Evolutionary conservation across 2,113 vertebrate genomes (phyloP), one percentile per base, ranked within the genome.

Genomic region (Misgurnus mizolepis): DNA sequence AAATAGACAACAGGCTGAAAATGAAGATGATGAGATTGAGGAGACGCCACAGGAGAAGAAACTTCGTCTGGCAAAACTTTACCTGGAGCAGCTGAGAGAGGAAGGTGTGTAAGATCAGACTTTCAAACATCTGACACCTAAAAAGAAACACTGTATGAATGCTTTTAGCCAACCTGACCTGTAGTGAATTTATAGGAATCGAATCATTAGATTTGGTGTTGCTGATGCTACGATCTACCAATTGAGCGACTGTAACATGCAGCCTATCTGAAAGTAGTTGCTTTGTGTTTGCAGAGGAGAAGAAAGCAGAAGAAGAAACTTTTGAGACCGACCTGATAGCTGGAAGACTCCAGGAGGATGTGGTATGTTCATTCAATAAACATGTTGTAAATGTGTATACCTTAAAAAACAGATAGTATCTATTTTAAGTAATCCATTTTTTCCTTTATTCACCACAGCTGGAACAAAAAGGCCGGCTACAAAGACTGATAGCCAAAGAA

Each of bases 41-140:
- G 97, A 98, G 87, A 98, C 96, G 0, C 93, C 95, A 0, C 97
- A 98, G 85, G 96, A 98, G 88, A 98, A 98, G 90, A 98, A 97
- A 85, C 92, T 98, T 34, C 93, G 96, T 78, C 85, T 98, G 79
- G 96, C 96, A 34, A 98, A 98, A 83, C 89, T 91, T 9, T 98
- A 98, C 87, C 91, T 98, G 1, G 92, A 95, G 0, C 95, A 98
- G 85, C 89, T 98, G 22, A 93, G 87, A 65, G 92, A 95, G 6
- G 94, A 96, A 86, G 96, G 96, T 95, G 70, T 86, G 87, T 27
- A 40, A 22, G 6, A 40, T 14, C 5, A 1, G 7, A 7, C 3
- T 4, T n/a, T 3, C 4, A 43, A 3, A 34, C 27, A 11, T 4
- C 60, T 9, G 6, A 8, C 4, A 56, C 15, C 6, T 17, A 56